Percentiles rank a stretch among this genome's conserved stretches.
Evolutionary conservation across 2,797 vertebrate genomes (phyloP).

Genomic region (Leptatherina wallacei): DNA sequence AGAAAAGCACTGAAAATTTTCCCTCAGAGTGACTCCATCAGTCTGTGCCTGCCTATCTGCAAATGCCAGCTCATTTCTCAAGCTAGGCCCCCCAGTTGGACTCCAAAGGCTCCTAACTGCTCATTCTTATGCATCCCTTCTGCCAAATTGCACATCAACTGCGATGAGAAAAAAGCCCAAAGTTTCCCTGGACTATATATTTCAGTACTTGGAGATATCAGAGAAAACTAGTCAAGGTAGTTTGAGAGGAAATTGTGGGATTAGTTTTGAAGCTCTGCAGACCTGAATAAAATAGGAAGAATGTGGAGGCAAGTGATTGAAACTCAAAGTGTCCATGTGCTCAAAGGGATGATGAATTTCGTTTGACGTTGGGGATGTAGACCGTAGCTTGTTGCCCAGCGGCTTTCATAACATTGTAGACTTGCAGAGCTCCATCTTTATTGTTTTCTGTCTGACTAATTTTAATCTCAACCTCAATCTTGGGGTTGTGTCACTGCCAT

Average conservation of each 20-base stretch:
- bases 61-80: conserved; percentile 82
- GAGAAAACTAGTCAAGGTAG: conserved; percentile 48
- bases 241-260: conserved; percentile 26
- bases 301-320: conserved; percentile 37
- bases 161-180: conserved; percentile 62
- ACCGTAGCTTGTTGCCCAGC: conserved; percentile 3
- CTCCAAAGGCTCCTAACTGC: conserved; percentile 65
- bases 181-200: conserved; percentile 63
- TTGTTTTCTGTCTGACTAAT: conserved; percentile 44
- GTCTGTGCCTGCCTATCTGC: conserved; percentile 77
- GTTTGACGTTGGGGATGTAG: conserved; percentile 4
- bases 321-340: conserved; percentile 16
- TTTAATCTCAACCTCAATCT: conserved; percentile 39
- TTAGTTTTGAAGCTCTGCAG: conserved; percentile 48
- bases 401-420: conserved; percentile 4
- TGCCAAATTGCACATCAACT: conserved; percentile 77
- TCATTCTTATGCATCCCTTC: conserved; percentile 76
- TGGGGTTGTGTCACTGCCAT: conserved; percentile 45
- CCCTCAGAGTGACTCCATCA: conserved; percentile 72
- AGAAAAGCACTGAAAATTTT: conserved; percentile 63
- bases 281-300: conserved; percentile 47
- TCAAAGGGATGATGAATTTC: neutral
- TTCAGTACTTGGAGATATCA: conserved; percentile 62
- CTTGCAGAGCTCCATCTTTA: neutral
- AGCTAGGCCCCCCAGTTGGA: conserved; percentile 67